Percentiles rank a stretch among this genome's conserved stretches.
Conservation (phyloP, 2,888 invertebrate species). For the Dryadula phaetusa region DNA sequence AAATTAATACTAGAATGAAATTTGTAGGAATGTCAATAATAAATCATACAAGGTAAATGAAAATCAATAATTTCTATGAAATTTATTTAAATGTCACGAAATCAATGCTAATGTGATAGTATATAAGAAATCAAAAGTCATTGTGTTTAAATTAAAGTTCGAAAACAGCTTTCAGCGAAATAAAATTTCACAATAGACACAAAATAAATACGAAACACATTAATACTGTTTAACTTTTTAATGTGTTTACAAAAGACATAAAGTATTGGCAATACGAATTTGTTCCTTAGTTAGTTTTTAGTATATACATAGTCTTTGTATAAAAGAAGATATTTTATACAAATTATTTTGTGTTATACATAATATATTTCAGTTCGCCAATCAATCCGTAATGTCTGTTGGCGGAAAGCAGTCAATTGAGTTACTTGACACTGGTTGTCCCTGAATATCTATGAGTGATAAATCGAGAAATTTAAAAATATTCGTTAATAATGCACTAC, state of each 20-base stretch:
- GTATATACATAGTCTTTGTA: no score
- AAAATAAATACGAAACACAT: conserved; percentile 17
- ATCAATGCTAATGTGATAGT: background rate
- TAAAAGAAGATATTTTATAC: no score
- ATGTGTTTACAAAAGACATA: conserved; percentile 8
- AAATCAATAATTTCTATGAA: conserved; percentile 13
- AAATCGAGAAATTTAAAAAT: no score
- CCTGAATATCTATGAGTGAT: no score
- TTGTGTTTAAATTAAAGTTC: background rate
- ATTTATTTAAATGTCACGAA: background rate
- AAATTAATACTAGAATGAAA: no score
- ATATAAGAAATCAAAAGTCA: conserved; percentile 10
- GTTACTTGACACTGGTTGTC: no score
- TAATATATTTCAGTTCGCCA: no score
- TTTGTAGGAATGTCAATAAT: background rate
- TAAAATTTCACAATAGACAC: conserved; percentile 1
- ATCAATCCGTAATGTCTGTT: no score
- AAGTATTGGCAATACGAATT: background rate
- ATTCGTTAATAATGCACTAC: no score
- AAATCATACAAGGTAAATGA: background rate
- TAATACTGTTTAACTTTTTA: conserved; percentile 7
- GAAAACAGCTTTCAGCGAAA: background rate
- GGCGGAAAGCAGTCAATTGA: no score
- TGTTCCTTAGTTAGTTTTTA: no score
- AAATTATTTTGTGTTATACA: no score